Percentiles rank a stretch among this genome's conserved stretches.
These are phyloP conservation scores for Hemistola chrysoprasaria DNA, from an alignment of 2,888 invertebrate species.

Conservation along the genomic window DNA sequence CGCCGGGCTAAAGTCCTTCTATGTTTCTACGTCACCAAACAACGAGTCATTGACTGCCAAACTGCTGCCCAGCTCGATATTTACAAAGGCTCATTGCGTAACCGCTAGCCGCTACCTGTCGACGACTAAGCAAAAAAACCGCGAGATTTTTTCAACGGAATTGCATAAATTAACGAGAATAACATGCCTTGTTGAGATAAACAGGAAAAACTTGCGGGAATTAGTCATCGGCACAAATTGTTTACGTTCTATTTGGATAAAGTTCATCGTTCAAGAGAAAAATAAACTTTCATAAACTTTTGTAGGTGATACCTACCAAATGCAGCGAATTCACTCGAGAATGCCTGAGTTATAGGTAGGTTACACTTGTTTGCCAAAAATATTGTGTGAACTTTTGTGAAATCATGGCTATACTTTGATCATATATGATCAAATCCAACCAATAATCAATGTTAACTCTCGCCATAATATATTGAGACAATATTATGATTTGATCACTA, in stretches of 20 bases:
- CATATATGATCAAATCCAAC: no score
- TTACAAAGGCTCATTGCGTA: conserved; percentile 11
- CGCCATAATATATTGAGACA: no score
- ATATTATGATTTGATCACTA: no score
- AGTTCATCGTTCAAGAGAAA: no score
- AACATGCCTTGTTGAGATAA: conserved; percentile 12
- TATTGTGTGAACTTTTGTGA: no score
- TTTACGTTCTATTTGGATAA: conserved; percentile 9
- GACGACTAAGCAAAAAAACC: conserved; percentile 11
- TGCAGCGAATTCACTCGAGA: no score
- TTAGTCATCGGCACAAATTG: conserved; percentile 21
- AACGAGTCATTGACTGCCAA: conserved; percentile 16
- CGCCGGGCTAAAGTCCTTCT: conserved; percentile 13
- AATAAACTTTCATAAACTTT: no score
- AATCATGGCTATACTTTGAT: no score
- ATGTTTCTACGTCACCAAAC: conserved; percentile 3
- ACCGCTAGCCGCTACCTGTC: conserved; percentile 4
- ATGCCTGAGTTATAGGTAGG: no score
- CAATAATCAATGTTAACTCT: no score
- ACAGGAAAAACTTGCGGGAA: conserved; percentile 22
- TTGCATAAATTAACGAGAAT: conserved; percentile 18
- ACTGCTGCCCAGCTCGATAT: conserved; percentile 9
- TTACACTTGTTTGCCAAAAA: no score
- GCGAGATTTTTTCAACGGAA: conserved; percentile 10
- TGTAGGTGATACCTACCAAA: no score